These are phyloP conservation scores for Sarcophaga peregrina DNA, from an alignment of 1,140 invertebrate genomes.

Conservation along the genomic window DNA sequence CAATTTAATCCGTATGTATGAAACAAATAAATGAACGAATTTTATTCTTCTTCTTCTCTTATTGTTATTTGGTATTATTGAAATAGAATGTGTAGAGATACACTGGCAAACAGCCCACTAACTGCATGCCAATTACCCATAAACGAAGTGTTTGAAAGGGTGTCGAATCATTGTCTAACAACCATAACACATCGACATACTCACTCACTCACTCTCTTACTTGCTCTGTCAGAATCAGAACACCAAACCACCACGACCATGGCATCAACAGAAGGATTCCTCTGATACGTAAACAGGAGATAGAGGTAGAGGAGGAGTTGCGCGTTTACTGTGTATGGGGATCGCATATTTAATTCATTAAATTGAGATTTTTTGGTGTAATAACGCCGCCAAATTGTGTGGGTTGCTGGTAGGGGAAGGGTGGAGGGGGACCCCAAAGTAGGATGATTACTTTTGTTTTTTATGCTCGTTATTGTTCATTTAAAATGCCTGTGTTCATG, in stretches of 20 bases:
- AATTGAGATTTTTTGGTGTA: not conserved
- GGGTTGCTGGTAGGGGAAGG: not conserved
- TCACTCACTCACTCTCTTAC: not conserved
- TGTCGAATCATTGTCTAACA: slow-evolving; percentile 21
- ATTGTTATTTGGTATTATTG: no score
- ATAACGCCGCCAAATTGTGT: not conserved
- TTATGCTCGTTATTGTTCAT: slow-evolving; percentile 9
- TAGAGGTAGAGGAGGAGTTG: not conserved
- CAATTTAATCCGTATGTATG: not conserved
- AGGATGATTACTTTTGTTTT: not conserved
- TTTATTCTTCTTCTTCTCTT: no score
- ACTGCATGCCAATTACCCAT: slow-evolving; percentile 39
- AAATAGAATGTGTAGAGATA: no score
- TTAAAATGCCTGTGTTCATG: slow-evolving; percentile 31
- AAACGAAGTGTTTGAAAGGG: slow-evolving; percentile 41
- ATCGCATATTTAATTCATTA: slow-evolving; percentile 38
- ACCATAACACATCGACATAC: not conserved
- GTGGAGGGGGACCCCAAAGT: not conserved
- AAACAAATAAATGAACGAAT: not conserved
- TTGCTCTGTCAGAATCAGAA: not conserved
- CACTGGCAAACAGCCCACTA: not conserved
- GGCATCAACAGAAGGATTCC: not conserved
- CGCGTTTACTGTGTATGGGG: not conserved
- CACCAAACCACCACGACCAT: not conserved
- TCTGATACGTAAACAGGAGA: no score